These are phyloP conservation scores for Malurus alboscapulatus DNA, from an alignment of 2,113 vertebrate genomes.

Conservation along the genomic window DNA sequence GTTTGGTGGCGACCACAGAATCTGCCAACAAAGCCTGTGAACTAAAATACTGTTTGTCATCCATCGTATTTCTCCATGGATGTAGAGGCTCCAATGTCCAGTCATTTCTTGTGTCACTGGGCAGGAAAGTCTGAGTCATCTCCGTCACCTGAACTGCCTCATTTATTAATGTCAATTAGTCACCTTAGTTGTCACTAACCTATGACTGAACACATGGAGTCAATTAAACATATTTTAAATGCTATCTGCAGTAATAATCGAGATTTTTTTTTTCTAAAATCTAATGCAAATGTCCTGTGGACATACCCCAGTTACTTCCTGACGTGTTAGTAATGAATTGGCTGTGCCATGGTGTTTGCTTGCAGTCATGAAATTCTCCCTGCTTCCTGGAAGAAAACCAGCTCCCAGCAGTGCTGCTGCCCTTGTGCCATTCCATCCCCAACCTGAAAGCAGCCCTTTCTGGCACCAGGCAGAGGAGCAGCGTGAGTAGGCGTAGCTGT, in stretches of 20 bases:
- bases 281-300: background rate
- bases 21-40: background rate
- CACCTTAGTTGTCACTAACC: background rate
- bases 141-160: background rate
- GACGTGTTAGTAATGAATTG: background rate
- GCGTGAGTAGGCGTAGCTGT: background rate
- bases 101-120: background rate
- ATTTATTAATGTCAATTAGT: background rate
- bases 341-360: background rate
- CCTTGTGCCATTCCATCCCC: background rate
- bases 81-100: background rate
- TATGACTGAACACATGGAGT: background rate
- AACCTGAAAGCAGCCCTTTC: background rate
- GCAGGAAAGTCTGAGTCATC: background rate
- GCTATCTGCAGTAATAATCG: background rate
- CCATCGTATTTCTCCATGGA: fast-evolving
- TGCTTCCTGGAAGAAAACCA: background rate
- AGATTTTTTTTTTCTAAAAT: background rate
- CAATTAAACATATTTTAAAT: background rate
- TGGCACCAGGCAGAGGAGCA: background rate
- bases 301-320: background rate
- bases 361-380: background rate
- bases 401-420: background rate
- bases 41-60: background rate
- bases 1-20: background rate